Conservation (phyloP, 2,797 vertebrate species). For the Champsocephalus esox region DNA sequence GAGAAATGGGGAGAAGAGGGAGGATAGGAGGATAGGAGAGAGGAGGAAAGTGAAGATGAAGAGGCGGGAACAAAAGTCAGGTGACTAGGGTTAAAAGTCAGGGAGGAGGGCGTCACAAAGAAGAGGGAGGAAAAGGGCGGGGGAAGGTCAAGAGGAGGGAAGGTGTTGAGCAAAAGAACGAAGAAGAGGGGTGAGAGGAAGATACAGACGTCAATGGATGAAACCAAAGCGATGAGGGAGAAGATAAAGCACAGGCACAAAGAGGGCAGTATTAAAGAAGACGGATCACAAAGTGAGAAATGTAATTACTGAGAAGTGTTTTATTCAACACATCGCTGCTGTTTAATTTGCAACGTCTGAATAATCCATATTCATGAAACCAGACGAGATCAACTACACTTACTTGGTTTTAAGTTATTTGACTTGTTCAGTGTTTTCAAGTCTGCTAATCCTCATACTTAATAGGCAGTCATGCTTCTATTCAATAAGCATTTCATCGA, state of each 20-base stretch:
- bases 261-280: conserved; percentile 9
- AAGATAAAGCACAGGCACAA: conserved; percentile 15
- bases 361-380: neutral
- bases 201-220: neutral
- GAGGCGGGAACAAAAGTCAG: too few species aligned
- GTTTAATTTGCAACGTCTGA: neutral
- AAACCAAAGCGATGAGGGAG: neutral
- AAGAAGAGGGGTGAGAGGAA: neutral
- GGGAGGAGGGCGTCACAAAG: neutral
- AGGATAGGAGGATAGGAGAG: neutral
- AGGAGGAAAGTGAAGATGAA: neutral
- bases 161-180: neutral
- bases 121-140: neutral
- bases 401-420: neutral
- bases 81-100: neutral
- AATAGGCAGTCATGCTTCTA: neutral
- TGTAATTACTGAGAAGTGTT: conserved; percentile 14
- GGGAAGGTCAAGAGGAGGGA: neutral
- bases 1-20: neutral
- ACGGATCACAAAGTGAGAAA: conserved; percentile 31
- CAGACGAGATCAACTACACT: neutral
- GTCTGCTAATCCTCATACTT: neutral
- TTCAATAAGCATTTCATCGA: neutral
- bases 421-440: neutral
- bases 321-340: conserved; percentile 31